Evolutionary conservation across 1,140 invertebrate species (phyloP), one percentile per base, ranked within the genome.

Genomic region (Polypedilum vanderplanki): DNA sequence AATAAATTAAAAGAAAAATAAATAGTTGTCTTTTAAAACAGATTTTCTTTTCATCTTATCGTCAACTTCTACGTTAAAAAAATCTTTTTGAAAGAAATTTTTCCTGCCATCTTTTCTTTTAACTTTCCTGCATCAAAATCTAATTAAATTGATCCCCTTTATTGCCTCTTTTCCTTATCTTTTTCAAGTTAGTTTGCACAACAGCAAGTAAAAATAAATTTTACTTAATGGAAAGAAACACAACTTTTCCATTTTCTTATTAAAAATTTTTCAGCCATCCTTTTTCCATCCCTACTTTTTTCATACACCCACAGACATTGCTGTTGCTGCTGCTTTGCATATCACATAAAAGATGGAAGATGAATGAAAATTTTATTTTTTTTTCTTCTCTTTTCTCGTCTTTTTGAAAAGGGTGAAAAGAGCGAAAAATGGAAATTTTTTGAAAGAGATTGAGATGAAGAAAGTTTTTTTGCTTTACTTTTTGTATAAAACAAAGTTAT

Each of bases 91-190:
- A 33, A 33, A 33, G 24, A 5, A 33, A n/a, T n/a, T 46, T 46
- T 46, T 46, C 3, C 41, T 46, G 9, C 8, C 41, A 2, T 46
- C 15, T 15, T 33, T 33, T 33, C 5, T n/a, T 5, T 33, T 33
- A 1, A 33, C 24, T 33, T 33, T 57, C 4, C 46, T 57, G 46
- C 46, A 57, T 57, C 46, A 57, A 57, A 46, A 57, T 57, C 46
- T 57, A 57, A 57, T 57, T 57, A 57, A 57, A 57, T n/a, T 57
- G 46, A 57, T 57, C 46, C 46, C 46, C 15, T 15, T 57, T 57
- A n/a, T 57, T 57, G 12, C 8, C 46, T n/a, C 46, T n/a, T 57
- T 57, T 46, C 15, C 46, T 57, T 57, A 57, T 57, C 46, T 46
- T 46, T 57, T n/a, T n/a, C 7, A 57, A 57, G 10, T 57, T 57